Conservation (phyloP, 1,140 invertebrate genomes). For the Lamellibrachia luymesi region DNA sequence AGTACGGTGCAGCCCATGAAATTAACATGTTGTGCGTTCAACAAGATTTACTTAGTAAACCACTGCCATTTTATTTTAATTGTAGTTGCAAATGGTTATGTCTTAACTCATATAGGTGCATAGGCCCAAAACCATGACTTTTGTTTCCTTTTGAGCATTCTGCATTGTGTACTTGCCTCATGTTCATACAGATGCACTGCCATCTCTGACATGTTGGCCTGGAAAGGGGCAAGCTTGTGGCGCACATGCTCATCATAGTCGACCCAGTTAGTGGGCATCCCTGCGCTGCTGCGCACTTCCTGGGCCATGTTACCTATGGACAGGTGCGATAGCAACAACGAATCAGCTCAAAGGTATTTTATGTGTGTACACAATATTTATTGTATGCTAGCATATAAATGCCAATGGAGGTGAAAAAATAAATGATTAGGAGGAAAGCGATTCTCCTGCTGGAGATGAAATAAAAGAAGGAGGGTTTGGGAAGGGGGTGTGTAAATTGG, state of each 20-base stretch:
- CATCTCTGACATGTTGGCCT: conserved; percentile 11
- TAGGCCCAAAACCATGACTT: no score
- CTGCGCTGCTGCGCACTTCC: not conserved
- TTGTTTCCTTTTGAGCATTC: no score
- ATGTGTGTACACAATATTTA: not conserved
- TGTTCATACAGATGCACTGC: not conserved
- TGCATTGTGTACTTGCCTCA: not conserved
- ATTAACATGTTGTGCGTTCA: no score
- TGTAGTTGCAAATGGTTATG: no score
- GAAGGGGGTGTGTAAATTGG: not conserved
- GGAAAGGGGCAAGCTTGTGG: conserved; percentile 10
- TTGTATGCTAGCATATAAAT: not conserved
- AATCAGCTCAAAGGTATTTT: not conserved
- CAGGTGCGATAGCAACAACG: not conserved
- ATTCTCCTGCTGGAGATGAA: no score
- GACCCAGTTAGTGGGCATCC: not conserved
- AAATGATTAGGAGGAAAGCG: not conserved
- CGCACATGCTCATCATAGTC: conserved; percentile 8
- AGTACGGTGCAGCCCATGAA: no score
- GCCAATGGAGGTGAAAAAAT: not conserved
- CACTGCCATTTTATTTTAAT: no score
- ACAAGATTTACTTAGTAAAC: no score
- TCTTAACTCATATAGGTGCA: no score
- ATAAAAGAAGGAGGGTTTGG: no score
- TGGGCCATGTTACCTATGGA: not conserved